These are phyloP conservation scores for Erannis defoliaria DNA, from an alignment of 2,888 invertebrate species.

Conservation along the genomic window DNA sequence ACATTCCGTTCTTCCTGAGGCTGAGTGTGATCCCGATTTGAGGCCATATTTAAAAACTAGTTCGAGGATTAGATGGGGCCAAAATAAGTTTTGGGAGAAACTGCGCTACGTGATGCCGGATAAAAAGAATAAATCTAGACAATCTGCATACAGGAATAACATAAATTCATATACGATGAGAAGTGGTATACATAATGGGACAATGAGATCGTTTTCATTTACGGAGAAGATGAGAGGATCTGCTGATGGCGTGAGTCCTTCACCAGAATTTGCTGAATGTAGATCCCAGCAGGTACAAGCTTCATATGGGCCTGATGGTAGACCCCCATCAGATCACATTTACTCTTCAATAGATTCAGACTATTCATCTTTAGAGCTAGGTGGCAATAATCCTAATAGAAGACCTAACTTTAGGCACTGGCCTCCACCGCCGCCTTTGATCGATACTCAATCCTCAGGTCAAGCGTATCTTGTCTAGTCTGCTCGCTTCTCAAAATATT, in stretches of 20 bases:
- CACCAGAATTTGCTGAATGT: slow-evolving; percentile 85
- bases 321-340: slow-evolving; percentile 95
- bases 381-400: slow-evolving; percentile 75
- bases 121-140: slow-evolving; percentile 80
- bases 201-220: slow-evolving; percentile 87
- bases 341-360: slow-evolving; percentile 96
- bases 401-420: slow-evolving; percentile 79
- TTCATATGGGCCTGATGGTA: slow-evolving; percentile 84
- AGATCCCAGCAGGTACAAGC: slow-evolving; percentile 73
- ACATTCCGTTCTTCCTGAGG: slow-evolving; percentile 92
- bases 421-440: slow-evolving; percentile 79
- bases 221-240: slow-evolving; percentile 80
- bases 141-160: slow-evolving; percentile 90
- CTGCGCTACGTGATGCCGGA: slow-evolving; percentile 95
- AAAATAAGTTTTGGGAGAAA: slow-evolving; percentile 97
- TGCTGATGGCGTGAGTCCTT: slow-evolving; percentile 86
- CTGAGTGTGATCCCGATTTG: slow-evolving; percentile 94
- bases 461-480: slow-evolving; percentile 85
- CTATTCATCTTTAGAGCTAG: slow-evolving; percentile 93
- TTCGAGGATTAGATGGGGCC: slow-evolving; percentile 94
- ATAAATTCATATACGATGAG: slow-evolving; percentile 95
- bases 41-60: slow-evolving; percentile 95
- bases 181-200: slow-evolving; percentile 86
- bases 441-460: slow-evolving; percentile 78
- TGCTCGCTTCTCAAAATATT: slow-evolving; percentile 60